phyloP scores from a whole-genome alignment of 1,140 invertebrate species.

The Cotesia vestalis region DNA sequence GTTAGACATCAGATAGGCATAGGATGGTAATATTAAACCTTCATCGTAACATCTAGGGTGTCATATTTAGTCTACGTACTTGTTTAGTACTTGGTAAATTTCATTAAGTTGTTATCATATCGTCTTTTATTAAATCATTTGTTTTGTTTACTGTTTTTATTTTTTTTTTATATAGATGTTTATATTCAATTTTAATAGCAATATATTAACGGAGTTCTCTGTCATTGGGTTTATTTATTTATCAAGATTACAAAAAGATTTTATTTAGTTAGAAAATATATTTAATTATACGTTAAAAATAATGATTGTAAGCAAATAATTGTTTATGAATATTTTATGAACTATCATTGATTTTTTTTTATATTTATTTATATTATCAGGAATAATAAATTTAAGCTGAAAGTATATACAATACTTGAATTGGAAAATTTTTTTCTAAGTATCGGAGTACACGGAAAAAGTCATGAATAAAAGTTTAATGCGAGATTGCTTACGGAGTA shows the following conservation, averaged over 20 bases:
- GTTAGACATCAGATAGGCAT: conserved; percentile 17
- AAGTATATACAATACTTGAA: no score
- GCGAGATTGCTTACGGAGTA: not conserved
- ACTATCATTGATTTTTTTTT: no score
- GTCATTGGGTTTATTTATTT: no score
- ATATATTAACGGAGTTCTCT: no score
- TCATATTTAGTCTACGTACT: not conserved
- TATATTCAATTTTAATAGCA: not conserved
- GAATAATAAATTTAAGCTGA: no score
- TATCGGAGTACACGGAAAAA: not conserved
- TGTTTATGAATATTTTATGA: no score
- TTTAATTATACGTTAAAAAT: no score
- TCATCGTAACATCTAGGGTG: not conserved
- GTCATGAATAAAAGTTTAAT: not conserved
- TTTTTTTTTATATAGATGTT: not conserved
- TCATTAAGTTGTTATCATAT: conserved; percentile 52
- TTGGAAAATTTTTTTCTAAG: no score
- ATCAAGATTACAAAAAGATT: no score
- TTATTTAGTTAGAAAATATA: no score
- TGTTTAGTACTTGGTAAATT: conserved; percentile 30
- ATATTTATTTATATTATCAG: no score
- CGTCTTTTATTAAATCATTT: conserved; percentile 34
- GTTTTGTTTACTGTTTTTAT: conserved; percentile 37
- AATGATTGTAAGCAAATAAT: no score
- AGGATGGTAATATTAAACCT: conserved; percentile 24